These are phyloP conservation scores for Spodoptera frugiperda DNA, from an alignment of 1,140 invertebrate genomes.

Conservation along the genomic window DNA sequence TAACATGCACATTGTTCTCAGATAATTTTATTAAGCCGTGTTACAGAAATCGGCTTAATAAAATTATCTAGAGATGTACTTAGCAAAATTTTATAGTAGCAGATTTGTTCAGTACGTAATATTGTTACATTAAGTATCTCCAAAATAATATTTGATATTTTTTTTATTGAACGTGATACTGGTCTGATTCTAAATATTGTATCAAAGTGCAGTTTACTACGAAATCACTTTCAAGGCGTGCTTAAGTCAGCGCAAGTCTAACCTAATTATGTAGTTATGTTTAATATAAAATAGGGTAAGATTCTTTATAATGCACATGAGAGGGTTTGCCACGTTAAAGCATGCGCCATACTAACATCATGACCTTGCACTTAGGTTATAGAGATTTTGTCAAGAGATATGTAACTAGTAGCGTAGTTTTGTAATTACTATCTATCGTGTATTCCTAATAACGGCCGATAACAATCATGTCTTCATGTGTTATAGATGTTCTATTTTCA, in stretches of 20 bases:
- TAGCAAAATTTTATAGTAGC: too few relatives aligned
- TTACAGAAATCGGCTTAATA: too few relatives aligned
- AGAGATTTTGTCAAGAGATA: constrained; percentile 2
- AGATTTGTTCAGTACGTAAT: too few relatives aligned
- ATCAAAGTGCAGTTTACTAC: too few relatives aligned
- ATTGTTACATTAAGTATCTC: too few relatives aligned
- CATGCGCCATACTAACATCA: not conserved
- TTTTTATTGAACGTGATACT: too few relatives aligned
- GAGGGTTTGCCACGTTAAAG: not conserved
- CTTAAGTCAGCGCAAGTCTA: not conserved
- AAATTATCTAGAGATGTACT: not conserved
- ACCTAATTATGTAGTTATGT: not conserved
- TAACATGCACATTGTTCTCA: too few relatives aligned
- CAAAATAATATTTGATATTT: too few relatives aligned
- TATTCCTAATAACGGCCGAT: constrained; percentile 31
- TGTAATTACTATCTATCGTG: not conserved
- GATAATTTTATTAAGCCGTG: too few relatives aligned
- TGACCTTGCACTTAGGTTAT: constrained; percentile 7
- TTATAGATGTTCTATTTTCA: constrained; percentile 42
- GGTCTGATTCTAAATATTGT: too few relatives aligned
- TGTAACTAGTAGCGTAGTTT: constrained; percentile 1
- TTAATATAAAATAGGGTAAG: not conserved
- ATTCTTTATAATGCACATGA: constrained; percentile 23
- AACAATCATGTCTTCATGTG: constrained; percentile 28
- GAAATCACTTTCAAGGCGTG: too few relatives aligned